These are phyloP conservation scores for Heliconius erato DNA, from an alignment of 2,888 invertebrate genomes.

Conservation along the genomic window DNA sequence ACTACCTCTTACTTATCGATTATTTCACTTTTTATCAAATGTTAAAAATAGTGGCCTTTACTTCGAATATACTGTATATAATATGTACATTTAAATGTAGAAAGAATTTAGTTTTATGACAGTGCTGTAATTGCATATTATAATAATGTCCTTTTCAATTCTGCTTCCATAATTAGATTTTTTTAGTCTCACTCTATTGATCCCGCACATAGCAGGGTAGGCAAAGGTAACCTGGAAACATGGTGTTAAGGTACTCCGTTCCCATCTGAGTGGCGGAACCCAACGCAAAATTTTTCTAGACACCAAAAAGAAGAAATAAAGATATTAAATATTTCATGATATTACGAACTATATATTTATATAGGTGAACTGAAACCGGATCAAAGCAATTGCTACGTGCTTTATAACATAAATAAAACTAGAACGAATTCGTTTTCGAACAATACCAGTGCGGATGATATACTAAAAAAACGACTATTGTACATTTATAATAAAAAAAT, in stretches of 20 bases:
- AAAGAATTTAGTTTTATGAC: background rate
- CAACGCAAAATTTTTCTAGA: background rate
- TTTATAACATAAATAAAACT: background rate
- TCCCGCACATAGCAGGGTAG: background rate
- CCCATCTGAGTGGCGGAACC: background rate
- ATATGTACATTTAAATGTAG: too few relatives aligned
- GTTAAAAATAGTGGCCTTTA: background rate
- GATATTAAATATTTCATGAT: too few relatives aligned
- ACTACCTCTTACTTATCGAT: conserved; percentile 20
- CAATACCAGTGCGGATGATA: background rate
- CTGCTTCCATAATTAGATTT: background rate
- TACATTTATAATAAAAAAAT: background rate
- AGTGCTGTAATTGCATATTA: too few relatives aligned
- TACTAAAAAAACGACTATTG: conserved; percentile 1
- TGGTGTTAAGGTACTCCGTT: background rate
- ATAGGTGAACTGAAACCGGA: background rate
- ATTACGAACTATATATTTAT: too few relatives aligned
- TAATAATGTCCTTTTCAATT: background rate
- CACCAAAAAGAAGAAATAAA: too few relatives aligned
- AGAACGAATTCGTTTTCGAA: conserved; percentile 7
- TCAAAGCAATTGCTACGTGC: background rate
- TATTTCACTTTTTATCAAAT: conserved; percentile 14
- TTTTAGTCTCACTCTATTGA: background rate
- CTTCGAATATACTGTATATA: background rate
- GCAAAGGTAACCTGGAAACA: background rate